These are phyloP conservation scores for Dipodomys merriami DNA, from an alignment of 2,113 vertebrate species.

Conservation along the genomic window DNA sequence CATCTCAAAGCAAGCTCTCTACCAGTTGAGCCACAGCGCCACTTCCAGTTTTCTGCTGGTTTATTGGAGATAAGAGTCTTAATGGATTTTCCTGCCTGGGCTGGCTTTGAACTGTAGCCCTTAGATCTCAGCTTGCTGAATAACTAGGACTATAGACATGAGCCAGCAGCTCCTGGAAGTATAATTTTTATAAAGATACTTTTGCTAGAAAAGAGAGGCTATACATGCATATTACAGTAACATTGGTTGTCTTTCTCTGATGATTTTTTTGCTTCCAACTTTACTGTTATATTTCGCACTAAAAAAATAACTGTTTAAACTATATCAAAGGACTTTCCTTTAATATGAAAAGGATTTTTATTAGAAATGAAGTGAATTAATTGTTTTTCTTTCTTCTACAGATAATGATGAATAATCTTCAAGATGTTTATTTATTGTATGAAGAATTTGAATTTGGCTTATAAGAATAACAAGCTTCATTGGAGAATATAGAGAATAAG, in stretches of 20 bases:
- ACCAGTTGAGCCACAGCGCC: no score
- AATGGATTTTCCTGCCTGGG: no score
- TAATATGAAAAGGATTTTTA: background rate
- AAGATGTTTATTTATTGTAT: constrained; percentile 71
- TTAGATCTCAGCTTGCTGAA: no score
- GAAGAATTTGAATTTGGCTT: constrained; percentile 63
- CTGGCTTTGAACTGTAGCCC: no score
- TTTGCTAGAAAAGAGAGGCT: background rate
- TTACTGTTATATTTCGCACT: constrained; percentile 11
- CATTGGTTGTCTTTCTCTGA: background rate
- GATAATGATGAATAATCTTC: constrained; percentile 89
- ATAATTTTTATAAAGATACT: background rate
- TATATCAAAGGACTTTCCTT: constrained; percentile 30
- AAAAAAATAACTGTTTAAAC: constrained; percentile 39
- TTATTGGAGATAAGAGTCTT: no score
- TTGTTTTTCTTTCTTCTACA: constrained; percentile 75
- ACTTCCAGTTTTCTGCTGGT: no score
- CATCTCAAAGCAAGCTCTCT: no score
- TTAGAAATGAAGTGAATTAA: constrained; percentile 29
- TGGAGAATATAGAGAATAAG: constrained; percentile 67
- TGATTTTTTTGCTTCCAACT: constrained; percentile 31
- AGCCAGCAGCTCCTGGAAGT: background rate
- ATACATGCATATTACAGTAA: background rate
- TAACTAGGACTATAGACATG: no score
- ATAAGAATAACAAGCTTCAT: constrained; percentile 58